Base-by-base conservation (phyloP, 2,888 invertebrate genomes). In the Chloroclystis v-ata region DNA sequence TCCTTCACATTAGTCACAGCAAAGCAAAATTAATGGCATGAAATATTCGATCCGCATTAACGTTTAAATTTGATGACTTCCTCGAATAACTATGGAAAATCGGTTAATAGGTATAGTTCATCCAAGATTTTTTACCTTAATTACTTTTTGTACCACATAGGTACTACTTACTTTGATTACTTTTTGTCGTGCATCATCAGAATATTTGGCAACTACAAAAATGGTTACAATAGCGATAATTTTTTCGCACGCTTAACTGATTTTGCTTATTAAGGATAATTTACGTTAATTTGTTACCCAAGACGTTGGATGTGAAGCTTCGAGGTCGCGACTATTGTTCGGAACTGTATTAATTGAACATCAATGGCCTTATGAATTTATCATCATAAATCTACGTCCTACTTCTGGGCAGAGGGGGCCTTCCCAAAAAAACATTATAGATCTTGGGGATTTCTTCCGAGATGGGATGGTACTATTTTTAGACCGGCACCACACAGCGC, bases 231-330 rank as follows among this genome's bases (percentile, higher is more conserved):
- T 78, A 63, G 66, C 54, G 55, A 56, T 67, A 72, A 71, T 71
- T 63, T 73, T 75, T 82, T 82, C 79, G 67, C 80, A 80, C 81
- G 78, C 42, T 30, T 29, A 72, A 69, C 65, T 66, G 64, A 72
- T 71, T 65, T 64, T 64, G 56, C 50, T 66, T 65, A 76, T 79
- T 79, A 76, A 67, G 60, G 59, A 69, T 65, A 74, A 72, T 82
- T 78, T 71, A 67, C 72, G 64, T 71, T 61, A 65, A 65, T 73
- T 68, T 63, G 65, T 69, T 74, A 65, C 67, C 61, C 58, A 43
- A 46, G 37, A 67, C 65, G 62, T 58, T 57, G 52, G 54, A 59
- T 59, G 56, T 43, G 41, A 49, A 57, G 47, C 61, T 61, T 63
- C 64, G 64, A 69, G 69, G 69, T 67, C 63, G 56, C 47, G 45